These are phyloP conservation scores for Metopolophium dirhodum DNA, from an alignment of 1,140 invertebrate species.

Conservation along the genomic window DNA sequence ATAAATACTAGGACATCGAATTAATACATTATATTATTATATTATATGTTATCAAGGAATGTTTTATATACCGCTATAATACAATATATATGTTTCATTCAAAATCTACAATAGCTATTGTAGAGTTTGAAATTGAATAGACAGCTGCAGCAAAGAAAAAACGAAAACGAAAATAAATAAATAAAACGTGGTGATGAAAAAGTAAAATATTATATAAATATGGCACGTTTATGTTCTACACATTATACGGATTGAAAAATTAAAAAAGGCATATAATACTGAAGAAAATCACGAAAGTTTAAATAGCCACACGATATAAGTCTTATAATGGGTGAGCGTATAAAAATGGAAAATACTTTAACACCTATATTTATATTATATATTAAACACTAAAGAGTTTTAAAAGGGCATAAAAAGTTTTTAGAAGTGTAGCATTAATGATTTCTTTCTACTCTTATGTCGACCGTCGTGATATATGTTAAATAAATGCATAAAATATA, in stretches of 20 bases:
- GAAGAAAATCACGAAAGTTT: too few relatives aligned
- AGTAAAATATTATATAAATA: neutral
- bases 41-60: neutral
- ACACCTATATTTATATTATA: too few relatives aligned
- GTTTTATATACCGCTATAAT: constrained; percentile 32
- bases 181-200: neutral
- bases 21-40: constrained; percentile 7
- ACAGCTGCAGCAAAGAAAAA: neutral
- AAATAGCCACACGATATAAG: too few relatives aligned
- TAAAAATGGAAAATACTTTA: too few relatives aligned
- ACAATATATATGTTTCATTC: constrained; percentile 16
- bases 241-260: neutral
- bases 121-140: neutral
- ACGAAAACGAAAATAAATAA: neutral
- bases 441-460: too few relatives aligned
- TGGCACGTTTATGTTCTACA: neutral
- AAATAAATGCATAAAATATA: too few relatives aligned
- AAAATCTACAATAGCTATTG: constrained; percentile 35
- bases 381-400: too few relatives aligned
- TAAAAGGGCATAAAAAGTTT: too few relatives aligned
- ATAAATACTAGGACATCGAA: constrained; percentile 1
- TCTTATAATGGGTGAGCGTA: too few relatives aligned
- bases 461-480: too few relatives aligned
- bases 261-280: neutral
- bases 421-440: too few relatives aligned